phyloP scores from a whole-genome alignment of 2,797 vertebrate genomes.

The Columba guinea region DNA sequence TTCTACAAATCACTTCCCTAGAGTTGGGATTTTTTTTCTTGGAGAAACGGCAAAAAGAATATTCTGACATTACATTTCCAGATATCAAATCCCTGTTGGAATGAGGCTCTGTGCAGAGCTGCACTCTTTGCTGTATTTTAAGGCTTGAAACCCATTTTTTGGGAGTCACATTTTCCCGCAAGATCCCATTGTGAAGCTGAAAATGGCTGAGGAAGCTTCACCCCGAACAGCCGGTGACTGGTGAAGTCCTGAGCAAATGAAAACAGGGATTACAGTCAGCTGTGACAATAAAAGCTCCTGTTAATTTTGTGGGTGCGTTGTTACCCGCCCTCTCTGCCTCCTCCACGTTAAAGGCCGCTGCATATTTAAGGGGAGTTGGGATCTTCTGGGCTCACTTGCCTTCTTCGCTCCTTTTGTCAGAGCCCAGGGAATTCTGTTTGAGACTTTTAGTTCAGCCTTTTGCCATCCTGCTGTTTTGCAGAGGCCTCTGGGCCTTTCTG shows the following conservation, averaged over 20 bases:
- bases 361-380: no score
- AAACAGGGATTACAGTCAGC: fast-evolving
- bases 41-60: neutral
- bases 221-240: neutral
- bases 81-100: neutral
- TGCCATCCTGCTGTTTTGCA: no score
- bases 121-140: fast-evolving
- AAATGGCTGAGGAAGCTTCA: neutral
- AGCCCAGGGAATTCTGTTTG: no score
- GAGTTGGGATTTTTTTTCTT: neutral
- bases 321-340: neutral
- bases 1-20: neutral
- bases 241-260: neutral
- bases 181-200: neutral
- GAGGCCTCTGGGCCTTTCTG: no score
- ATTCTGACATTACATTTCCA: neutral
- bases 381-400: no score
- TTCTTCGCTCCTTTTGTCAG: no score
- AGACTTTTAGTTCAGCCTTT: no score
- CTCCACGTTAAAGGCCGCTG: neutral
- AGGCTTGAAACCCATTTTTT: neutral
- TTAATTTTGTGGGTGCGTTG: fast-evolving
- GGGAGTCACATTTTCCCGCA: neutral
- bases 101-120: neutral
- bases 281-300: neutral